phyloP scores from a whole-genome alignment of 2,888 invertebrate species.

The Eustalomyia histrio region DNA sequence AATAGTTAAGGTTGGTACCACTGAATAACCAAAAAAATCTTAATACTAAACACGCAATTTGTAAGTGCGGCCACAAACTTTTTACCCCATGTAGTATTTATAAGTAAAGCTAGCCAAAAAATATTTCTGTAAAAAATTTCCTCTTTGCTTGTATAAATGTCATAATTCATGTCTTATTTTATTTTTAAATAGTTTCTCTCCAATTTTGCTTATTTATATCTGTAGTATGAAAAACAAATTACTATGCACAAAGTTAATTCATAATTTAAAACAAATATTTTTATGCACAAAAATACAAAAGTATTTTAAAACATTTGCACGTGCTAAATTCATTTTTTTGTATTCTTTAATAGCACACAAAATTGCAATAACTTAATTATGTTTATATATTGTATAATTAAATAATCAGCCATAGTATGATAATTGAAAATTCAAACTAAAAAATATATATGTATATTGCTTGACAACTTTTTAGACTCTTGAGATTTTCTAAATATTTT shows the following conservation, averaged over 20 bases:
- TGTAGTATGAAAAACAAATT: not conserved
- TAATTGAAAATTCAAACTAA: not conserved
- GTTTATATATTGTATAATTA: conserved; percentile 18
- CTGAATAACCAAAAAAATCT: no score
- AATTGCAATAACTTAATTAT: conserved; percentile 25
- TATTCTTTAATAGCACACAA: not conserved
- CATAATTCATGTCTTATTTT: no score
- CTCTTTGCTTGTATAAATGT: no score
- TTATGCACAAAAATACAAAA: not conserved
- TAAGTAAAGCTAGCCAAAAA: no score
- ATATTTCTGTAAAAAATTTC: no score
- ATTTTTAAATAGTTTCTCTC: no score
- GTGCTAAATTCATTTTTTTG: conserved; percentile 15
- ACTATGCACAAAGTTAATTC: not conserved
- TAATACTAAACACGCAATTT: no score
- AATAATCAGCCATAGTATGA: conserved; percentile 8
- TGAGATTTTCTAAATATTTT: not conserved
- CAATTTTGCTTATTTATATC: no score
- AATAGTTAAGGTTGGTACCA: no score
- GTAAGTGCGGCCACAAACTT: no score
- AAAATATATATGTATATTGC: not conserved
- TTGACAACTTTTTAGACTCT: not conserved
- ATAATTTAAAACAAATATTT: not conserved
- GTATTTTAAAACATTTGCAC: conserved; percentile 12
- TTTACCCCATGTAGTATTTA: no score